A percentile compares a stretch with the other conserved stretches of the same genome.
These are phyloP conservation scores for Trissonchulus sp. DNA, from an alignment of 2,888 invertebrate genomes.

Conservation along the genomic window DNA sequence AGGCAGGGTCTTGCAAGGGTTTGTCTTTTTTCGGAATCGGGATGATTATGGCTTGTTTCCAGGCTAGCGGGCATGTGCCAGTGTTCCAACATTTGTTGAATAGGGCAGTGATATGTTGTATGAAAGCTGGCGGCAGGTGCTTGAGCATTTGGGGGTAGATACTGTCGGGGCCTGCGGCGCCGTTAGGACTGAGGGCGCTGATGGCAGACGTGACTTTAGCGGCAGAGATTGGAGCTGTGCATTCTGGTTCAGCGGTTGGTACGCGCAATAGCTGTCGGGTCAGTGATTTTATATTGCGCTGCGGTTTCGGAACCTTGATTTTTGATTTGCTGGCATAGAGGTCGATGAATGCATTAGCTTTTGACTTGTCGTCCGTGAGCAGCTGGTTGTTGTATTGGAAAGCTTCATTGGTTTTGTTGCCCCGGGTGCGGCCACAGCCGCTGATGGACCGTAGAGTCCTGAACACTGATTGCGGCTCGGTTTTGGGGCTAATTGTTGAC, in stretches of 20 bases:
- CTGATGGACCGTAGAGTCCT: neutral
- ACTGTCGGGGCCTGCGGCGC: neutral
- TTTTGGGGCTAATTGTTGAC: too few species aligned
- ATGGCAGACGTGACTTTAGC: neutral
- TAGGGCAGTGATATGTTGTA: neutral
- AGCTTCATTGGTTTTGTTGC: neutral
- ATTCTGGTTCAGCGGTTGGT: conserved; percentile 2
- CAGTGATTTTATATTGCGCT: neutral
- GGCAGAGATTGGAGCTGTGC: neutral
- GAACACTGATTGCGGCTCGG: neutral
- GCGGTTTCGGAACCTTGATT: neutral
- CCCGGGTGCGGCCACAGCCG: too few species aligned
- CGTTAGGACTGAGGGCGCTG: neutral
- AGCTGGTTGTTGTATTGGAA: neutral
- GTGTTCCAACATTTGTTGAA: neutral
- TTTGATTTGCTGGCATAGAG: conserved; percentile 5
- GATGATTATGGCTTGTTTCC: neutral
- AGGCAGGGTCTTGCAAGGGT: neutral
- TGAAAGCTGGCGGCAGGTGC: neutral
- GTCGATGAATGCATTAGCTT: neutral
- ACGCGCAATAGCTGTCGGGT: neutral
- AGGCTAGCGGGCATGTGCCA: neutral
- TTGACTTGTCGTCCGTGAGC: neutral
- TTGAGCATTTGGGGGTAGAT: neutral
- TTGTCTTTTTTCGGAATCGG: conserved; percentile 10